phyloP scores from a whole-genome alignment of 2,797 vertebrate genomes.

The Corythornis leucogaster region DNA sequence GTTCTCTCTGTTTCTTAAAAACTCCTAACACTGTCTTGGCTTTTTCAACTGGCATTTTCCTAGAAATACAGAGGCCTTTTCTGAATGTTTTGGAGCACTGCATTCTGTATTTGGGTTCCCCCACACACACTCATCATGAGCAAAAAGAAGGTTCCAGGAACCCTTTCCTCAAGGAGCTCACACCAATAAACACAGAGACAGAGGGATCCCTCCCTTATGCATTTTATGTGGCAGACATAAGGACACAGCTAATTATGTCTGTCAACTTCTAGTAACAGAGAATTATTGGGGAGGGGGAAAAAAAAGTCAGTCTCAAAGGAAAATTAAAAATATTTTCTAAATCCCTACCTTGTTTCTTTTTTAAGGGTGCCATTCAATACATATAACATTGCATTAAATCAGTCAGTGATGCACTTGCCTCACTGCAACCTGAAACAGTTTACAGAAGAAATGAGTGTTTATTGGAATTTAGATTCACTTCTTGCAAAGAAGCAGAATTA shows the following conservation, averaged over 20 bases:
- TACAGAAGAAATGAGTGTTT: background rate
- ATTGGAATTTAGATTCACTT: background rate
- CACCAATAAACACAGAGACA: background rate
- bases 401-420: background rate
- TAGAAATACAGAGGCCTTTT: background rate
- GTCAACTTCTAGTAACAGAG: background rate
- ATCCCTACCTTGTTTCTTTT: background rate
- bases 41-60: background rate
- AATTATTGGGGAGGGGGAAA: accelerated
- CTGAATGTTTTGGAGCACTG: background rate
- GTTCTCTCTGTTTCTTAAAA: background rate
- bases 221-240: background rate
- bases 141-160: background rate
- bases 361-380: background rate
- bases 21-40: background rate
- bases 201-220: background rate
- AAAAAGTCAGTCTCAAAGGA: background rate
- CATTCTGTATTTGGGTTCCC: background rate
- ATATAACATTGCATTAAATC: background rate
- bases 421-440: background rate
- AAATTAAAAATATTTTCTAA: background rate
- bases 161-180: background rate
- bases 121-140: background rate
- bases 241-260: background rate
- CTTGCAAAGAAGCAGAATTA: background rate